Base-by-base conservation (phyloP, 2,797 vertebrate species). In the Capromys pilorides region DNA sequence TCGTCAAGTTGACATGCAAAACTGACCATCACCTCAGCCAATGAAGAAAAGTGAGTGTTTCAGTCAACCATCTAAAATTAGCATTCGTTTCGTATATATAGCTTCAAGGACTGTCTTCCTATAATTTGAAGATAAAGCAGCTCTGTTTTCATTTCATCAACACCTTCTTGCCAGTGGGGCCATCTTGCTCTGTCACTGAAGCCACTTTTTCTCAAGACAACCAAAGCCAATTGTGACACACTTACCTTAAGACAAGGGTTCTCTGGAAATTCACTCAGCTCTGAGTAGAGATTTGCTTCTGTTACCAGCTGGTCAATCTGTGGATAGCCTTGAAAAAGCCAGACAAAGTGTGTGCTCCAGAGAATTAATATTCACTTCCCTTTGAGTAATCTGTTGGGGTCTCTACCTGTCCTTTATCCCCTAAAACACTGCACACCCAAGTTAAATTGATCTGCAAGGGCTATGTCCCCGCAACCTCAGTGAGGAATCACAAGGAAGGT, bases 1-100 rank as follows among this genome's bases (percentile, higher is more conserved):
- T 66, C 14, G 12, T 81, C 22, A 54, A 26, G 69, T 0, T 64
- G 87, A 71, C 26, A 28, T 7, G 45, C 6, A 61, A 67, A 85
- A 88, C 6, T 49, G 94, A 61, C 51, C 28, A 71, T 41, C 39
- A 2, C 22, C 36, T 69, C 19, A 90, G 22, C 62, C 49, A 75
- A 39, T 33, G 64, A 86, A 39, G 26, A 91, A 92, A 88, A 71
- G 24, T 12, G 49, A 26, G 21, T 51, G 67, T 82, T 96, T 94
- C 54, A 84, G 71, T 85, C 22, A 67, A 7, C 26, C 57, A 49
- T 36, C 36, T 67, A 54, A 92, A 86, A 69, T 59, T 39, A 59
- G 28, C 71, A 62, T 51, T 39, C 51, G 45, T n/a, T 75, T 45
- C 41, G 73, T 28, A 57, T 19, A 33, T 73, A 51, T 59, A 84